Evolutionary conservation across 2,888 invertebrate species (phyloP), one percentile per base, ranked within the genome.

Genomic region (Platypus cylindrus): DNA sequence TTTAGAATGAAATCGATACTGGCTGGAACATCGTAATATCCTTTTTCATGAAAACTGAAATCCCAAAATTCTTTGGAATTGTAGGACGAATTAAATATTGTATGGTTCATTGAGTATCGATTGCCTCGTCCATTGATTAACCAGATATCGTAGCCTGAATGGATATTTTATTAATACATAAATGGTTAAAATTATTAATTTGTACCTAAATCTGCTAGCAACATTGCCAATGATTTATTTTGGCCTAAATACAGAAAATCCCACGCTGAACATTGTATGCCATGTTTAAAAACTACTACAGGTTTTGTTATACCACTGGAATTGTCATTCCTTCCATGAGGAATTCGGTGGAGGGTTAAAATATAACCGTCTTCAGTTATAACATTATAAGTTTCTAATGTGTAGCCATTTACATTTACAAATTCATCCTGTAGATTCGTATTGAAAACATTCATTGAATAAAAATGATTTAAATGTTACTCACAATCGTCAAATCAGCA

Each of bases 341-440:
- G 49, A 16, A 64, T 57, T 34, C 64, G 51, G 44, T 61, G 59
- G 11, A 60, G 37, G 25, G 59, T 56, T 25, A 65, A 44, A 16
- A 71, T 56, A 48, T 66, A 73, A 1, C 69, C 70, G 52, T 73
- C 72, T 13, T 58, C 45, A 1, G 73, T 71, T 8, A 45, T 48
- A 1, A 59, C 56, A 3, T 38, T 36, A 41, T 64, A 60, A 1
- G 40, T 45, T 48, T 64, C 63, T 3, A 50, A 52, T 1, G 58
- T 57, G 41, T 59, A 65, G 7, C 62, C 63, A 30, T 59, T 58
- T 34, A 48, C 48, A 33, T 40, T 35, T 33, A 63, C 59, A 20
- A 62, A 43, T 47, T 63, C 58, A 38, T 58, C 57, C 64, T n/a
- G n/a, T n/a, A n/a, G n/a, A n/a, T n/a, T n/a, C n/a, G n/a, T n/a